These are phyloP conservation scores for Hoplostethus mediterraneus DNA, from an alignment of 2,797 vertebrate genomes.

Conservation along the genomic window DNA sequence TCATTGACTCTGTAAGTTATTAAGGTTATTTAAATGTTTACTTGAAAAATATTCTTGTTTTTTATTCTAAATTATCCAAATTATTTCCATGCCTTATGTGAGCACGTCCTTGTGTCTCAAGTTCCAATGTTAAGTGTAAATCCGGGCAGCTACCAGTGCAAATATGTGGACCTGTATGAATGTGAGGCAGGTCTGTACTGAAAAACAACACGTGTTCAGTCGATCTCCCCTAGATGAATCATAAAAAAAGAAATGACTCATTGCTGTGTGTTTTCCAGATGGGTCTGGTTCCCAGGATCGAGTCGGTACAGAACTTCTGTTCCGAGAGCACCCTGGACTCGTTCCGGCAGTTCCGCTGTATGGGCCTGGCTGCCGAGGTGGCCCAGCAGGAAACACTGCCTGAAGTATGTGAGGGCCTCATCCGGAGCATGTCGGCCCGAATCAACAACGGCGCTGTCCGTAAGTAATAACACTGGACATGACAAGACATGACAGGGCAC, in stretches of 20 bases:
- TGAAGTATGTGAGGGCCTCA: conserved; percentile 79
- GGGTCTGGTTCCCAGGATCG: conserved; percentile 87
- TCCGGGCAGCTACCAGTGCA: no score
- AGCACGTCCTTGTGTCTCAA: no score
- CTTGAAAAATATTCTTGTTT: no score
- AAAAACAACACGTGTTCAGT: no score
- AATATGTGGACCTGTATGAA: no score
- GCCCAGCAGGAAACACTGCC: conserved; percentile 76
- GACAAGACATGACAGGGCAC: no score
- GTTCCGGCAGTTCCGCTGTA: conserved; percentile 83
- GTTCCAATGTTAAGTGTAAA: no score
- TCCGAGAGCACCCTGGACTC: conserved; percentile 81
- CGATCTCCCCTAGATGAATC: no score
- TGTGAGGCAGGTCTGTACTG: no score
- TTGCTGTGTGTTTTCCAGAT: conserved; percentile 76
- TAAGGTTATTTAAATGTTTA: background rate
- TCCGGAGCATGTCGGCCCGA: conserved; percentile 86
- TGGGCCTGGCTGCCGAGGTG: conserved; percentile 80
- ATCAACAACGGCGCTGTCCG: conserved; percentile 87
- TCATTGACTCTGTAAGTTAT: conserved; percentile 90
- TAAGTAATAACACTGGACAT: conserved; percentile 71
- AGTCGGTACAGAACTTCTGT: conserved; percentile 84
- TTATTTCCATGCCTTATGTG: no score
- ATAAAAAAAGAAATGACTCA: no score
- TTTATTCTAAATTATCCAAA: no score